These are phyloP conservation scores for Ptilodon capucinus DNA, from an alignment of 2,888 invertebrate genomes.

Conservation along the genomic window DNA sequence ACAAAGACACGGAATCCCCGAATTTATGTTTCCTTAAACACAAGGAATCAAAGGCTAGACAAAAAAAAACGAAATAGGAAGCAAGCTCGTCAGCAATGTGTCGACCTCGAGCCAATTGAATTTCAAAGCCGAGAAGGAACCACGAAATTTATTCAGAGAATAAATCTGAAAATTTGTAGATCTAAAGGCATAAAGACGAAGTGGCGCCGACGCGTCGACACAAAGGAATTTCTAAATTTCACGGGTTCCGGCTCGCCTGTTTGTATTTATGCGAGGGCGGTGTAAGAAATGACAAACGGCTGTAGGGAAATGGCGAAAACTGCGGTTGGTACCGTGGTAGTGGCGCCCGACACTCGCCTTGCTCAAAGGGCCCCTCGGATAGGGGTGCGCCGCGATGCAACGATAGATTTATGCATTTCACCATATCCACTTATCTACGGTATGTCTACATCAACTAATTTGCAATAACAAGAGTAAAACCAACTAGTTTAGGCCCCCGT, in stretches of 20 bases:
- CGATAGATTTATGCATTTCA: neutral
- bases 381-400: neutral
- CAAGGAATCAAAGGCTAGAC: slow-evolving; percentile 45
- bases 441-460: too few species aligned
- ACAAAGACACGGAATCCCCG: slow-evolving; percentile 21
- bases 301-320: slow-evolving; percentile 48
- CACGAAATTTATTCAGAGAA: slow-evolving; percentile 82
- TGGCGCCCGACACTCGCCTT: slow-evolving; percentile 15
- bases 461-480: too few species aligned
- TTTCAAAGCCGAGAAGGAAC: slow-evolving; percentile 81
- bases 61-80: slow-evolving; percentile 62
- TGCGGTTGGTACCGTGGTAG: slow-evolving; percentile 32
- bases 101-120: slow-evolving; percentile 79
- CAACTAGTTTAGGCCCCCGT: too few species aligned
- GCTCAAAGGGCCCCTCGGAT: neutral
- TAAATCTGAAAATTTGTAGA: slow-evolving; percentile 83
- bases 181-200: slow-evolving; percentile 77
- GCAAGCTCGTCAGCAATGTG: slow-evolving; percentile 76
- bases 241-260: slow-evolving; percentile 79
- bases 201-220: slow-evolving; percentile 76
- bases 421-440: neutral
- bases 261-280: slow-evolving; percentile 77
- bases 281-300: slow-evolving; percentile 78
- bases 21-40: slow-evolving; percentile 36
- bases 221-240: slow-evolving; percentile 83